These are phyloP conservation scores for Ceratosolen solmsi DNA, from an alignment of 1,140 invertebrate species.

Conservation along the genomic window DNA sequence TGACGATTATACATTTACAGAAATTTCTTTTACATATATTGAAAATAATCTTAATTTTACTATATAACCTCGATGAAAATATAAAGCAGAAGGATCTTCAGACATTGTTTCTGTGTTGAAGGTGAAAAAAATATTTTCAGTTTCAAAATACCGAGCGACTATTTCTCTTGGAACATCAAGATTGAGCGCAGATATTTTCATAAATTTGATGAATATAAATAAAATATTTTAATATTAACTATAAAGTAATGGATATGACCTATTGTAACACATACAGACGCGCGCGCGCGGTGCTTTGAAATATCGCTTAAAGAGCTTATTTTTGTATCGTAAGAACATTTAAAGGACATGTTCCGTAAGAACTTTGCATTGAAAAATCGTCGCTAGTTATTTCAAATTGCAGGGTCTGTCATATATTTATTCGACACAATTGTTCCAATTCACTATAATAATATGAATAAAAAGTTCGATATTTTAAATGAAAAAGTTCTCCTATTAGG, in stretches of 20 bases:
- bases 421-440: slow-evolving; percentile 15
- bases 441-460: slow-evolving; percentile 32
- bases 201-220: background rate
- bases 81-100: no score
- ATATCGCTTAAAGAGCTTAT: slow-evolving; percentile 36
- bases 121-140: background rate
- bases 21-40: no score
- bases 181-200: slow-evolving; percentile 11
- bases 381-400: slow-evolving; percentile 9
- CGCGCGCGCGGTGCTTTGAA: no score
- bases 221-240: background rate
- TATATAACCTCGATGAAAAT: no score
- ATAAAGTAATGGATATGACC: background rate
- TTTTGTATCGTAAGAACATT: slow-evolving; percentile 34
- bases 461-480: slow-evolving; percentile 46
- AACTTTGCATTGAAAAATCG: background rate
- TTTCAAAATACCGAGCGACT: background rate
- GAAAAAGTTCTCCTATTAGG: slow-evolving; percentile 16
- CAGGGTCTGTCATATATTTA: background rate
- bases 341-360: slow-evolving; percentile 1
- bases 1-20: no score
- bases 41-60: no score
- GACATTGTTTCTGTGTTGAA: no score
- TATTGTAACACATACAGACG: no score
- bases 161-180: background rate